Evolutionary conservation across 2,113 vertebrate species (phyloP).

Genomic region (Bos indicus): DNA sequence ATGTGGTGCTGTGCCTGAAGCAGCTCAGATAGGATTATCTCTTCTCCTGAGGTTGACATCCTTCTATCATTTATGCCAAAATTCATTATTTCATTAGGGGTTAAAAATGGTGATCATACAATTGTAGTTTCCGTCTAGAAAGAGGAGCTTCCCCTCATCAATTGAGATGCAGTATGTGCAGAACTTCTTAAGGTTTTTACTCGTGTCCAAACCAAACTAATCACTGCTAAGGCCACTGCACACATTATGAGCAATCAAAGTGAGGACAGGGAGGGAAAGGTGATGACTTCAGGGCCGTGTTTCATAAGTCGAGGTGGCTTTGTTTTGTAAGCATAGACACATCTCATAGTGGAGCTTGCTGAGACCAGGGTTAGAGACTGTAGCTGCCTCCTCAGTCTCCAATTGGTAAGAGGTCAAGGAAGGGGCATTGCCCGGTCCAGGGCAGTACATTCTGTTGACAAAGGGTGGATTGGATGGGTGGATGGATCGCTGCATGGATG

Average conservation of each 20-base stretch:
- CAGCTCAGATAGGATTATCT: background rate
- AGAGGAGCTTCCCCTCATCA: background rate
- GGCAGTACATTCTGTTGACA: background rate
- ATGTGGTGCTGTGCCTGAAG: too few relatives aligned
- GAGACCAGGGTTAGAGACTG: background rate
- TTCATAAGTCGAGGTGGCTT: background rate
- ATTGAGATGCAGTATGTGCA: background rate
- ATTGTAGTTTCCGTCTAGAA: background rate
- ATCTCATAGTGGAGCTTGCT: background rate
- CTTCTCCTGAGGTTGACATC: background rate
- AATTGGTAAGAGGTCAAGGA: background rate
- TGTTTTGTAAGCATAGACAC: background rate
- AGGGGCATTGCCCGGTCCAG: too few relatives aligned
- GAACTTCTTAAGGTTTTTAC: background rate
- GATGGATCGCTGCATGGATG: background rate
- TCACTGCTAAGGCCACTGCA: background rate
- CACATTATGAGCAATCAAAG: background rate
- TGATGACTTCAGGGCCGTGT: fast-evolving
- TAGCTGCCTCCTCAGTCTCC: background rate
- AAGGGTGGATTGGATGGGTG: background rate
- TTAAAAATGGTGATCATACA: background rate
- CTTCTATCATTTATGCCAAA: background rate
- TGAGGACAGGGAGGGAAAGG: too few relatives aligned
- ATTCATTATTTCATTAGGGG: background rate
- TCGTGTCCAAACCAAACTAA: background rate